Base-by-base conservation (phyloP, 1,140 invertebrate genomes). In the Papilio glaucus region DNA sequence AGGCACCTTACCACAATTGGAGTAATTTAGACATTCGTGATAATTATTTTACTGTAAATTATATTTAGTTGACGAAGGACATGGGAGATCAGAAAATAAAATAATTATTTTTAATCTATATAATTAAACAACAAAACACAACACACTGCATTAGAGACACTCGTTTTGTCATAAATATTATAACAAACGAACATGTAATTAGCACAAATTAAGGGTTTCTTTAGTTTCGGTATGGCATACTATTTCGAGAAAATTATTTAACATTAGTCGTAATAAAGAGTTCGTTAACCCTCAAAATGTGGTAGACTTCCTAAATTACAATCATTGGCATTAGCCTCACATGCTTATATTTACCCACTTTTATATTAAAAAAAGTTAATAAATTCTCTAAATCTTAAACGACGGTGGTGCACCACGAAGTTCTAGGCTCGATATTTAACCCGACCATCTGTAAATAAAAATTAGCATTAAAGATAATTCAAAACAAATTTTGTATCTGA, bases 121-220 rank as follows among this genome's bases (percentile, higher is more conserved):
- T 76, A 77, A 77, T 77, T 83, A 85, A 74, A 73, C 71, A 73
- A 65, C 72, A 78, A 77, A 73, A 83, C 73, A 73, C 69, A 74
- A 69, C 53, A 72, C 65, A 68, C 69, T 45, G 65, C 41, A 60
- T 67, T 72, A 77, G 24, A 72, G 75, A 41, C 57, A 75, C 68
- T 73, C 73, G 60, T 71, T 79, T 85, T 85, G 83, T 83, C 86
- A 87, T 87, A 89, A 87, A 89, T 87, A 86, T 89, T 89, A 87
- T 86, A 89, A 85, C 85, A 89, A 85, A 77, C 39, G 68, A 71
- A 72, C 65, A 71, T 39, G 24, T 74, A 71, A 71, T 74, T 71
- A 69, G 29, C 42, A 69, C 67, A 69, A 33, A 21, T 69, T 26
- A 53, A 69, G 67, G 67, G 67, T 69, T 53, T 33, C 37, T 37